Percentiles rank a stretch among this genome's conserved stretches.
Conservation (phyloP, 2,888 invertebrate species). For the Aphidius colemani region DNA sequence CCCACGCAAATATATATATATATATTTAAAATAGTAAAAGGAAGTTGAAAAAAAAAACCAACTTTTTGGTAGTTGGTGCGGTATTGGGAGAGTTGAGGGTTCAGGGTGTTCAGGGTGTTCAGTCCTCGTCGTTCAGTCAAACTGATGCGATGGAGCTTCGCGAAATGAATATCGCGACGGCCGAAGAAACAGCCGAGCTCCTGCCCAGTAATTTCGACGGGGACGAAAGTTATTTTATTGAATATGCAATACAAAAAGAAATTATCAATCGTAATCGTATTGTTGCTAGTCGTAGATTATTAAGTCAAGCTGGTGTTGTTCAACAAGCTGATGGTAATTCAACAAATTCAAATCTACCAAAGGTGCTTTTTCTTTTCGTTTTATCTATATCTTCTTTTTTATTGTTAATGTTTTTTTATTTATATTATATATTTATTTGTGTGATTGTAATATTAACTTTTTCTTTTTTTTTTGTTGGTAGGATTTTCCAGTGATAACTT, state of each 20-base stretch:
- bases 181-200: conserved; percentile 50
- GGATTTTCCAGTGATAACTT: conserved; percentile 47
- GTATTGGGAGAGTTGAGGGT: background rate
- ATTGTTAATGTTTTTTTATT: background rate
- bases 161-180: conserved; percentile 46
- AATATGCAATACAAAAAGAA: conserved; percentile 53
- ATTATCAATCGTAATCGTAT: conserved; percentile 52
- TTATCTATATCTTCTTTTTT: background rate
- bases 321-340: conserved; percentile 44
- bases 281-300: conserved; percentile 50
- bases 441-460: conserved; percentile 7
- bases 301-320: conserved; percentile 40
- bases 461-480: conserved; percentile 20
- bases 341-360: conserved; percentile 44
- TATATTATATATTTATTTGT: background rate
- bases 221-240: conserved; percentile 51
- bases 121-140: background rate
- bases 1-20: background rate
- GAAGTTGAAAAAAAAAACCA: background rate
- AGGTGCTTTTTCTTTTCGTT: conserved; percentile 37
- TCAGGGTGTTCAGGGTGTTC: too few relatives aligned
- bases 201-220: conserved; percentile 41
- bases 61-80: too few relatives aligned
- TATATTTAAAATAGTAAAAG: background rate
- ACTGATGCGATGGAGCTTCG: conserved; percentile 50